Conservation (phyloP, 1,140 invertebrate genomes). For the Musca vetustissima region DNA sequence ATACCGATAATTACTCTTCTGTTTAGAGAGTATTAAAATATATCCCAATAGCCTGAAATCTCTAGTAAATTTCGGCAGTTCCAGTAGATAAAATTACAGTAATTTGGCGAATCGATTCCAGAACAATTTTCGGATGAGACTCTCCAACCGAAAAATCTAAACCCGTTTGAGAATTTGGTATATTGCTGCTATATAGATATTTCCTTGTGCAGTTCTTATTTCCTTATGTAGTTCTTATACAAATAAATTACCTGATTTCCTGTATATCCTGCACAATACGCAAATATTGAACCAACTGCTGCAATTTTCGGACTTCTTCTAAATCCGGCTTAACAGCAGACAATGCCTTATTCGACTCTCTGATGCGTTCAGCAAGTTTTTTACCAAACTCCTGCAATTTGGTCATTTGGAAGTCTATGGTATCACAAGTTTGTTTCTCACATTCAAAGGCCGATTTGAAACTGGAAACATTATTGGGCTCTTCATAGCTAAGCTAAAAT, state of each 20-base stretch:
- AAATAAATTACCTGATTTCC: slow-evolving; percentile 65
- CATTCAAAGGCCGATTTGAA: slow-evolving; percentile 62
- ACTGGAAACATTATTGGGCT: slow-evolving; percentile 62
- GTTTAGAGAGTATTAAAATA: too few relatives aligned
- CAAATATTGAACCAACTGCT: slow-evolving; percentile 65
- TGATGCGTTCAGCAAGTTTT: slow-evolving; percentile 57
- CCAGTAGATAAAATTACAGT: too few relatives aligned
- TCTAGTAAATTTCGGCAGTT: too few relatives aligned
- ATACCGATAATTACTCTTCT: too few relatives aligned
- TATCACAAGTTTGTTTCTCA: slow-evolving; percentile 59
- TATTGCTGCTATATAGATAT: too few relatives aligned
- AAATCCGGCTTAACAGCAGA: slow-evolving; percentile 58
- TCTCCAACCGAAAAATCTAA: too few relatives aligned
- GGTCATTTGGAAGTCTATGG: slow-evolving; percentile 58
- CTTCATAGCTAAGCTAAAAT: slow-evolving; percentile 62
- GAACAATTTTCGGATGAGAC: too few relatives aligned
- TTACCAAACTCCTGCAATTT: slow-evolving; percentile 56
- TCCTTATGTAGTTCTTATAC: too few relatives aligned
- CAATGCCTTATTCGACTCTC: slow-evolving; percentile 57
- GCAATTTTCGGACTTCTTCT: slow-evolving; percentile 63
- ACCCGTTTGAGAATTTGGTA: too few relatives aligned
- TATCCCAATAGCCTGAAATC: too few relatives aligned
- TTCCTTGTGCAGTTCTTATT: too few relatives aligned
- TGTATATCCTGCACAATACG: slow-evolving; percentile 66
- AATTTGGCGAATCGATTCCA: too few relatives aligned